Conservation (phyloP, 2,888 invertebrate genomes). For the Eupithecia pulchellata region DNA sequence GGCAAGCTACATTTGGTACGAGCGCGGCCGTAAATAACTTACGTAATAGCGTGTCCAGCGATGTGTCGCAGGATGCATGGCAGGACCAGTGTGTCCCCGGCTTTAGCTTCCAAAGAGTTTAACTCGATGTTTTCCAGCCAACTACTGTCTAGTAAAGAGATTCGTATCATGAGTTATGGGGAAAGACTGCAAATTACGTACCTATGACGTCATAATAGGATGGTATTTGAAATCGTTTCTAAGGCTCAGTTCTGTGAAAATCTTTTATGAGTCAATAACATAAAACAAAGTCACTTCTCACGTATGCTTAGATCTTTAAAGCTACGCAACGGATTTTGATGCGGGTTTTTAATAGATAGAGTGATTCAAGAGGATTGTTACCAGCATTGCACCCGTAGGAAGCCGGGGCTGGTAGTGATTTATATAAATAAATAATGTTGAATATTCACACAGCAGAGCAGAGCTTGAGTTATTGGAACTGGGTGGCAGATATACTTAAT, state of each 20-base stretch:
- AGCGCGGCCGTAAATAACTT: constrained; percentile 54
- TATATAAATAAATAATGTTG: no score
- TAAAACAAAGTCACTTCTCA: no score
- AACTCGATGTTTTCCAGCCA: constrained; percentile 78
- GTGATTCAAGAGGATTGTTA: no score
- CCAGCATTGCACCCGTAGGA: no score
- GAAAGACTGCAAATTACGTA: neutral
- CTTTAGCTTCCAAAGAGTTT: constrained; percentile 71
- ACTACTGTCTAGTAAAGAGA: constrained; percentile 72
- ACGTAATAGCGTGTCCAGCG: constrained; percentile 71
- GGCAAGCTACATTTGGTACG: constrained; percentile 38
- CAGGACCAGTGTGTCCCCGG: constrained; percentile 71
- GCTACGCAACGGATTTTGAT: no score
- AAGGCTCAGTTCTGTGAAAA: constrained; percentile 2
- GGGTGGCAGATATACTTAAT: no score
- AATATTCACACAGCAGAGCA: no score
- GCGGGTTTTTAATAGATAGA: no score
- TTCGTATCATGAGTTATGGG: constrained; percentile 24
- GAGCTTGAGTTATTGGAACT: no score
- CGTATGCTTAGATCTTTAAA: no score
- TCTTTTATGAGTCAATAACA: neutral
- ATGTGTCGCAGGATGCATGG: constrained; percentile 75
- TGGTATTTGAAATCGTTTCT: neutral
- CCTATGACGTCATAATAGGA: neutral
- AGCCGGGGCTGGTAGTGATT: no score